Percentiles rank a stretch among this genome's conserved stretches.
These are phyloP conservation scores for Rhinoptilus africanus DNA, from an alignment of 2,113 vertebrate genomes.

Conservation along the genomic window DNA sequence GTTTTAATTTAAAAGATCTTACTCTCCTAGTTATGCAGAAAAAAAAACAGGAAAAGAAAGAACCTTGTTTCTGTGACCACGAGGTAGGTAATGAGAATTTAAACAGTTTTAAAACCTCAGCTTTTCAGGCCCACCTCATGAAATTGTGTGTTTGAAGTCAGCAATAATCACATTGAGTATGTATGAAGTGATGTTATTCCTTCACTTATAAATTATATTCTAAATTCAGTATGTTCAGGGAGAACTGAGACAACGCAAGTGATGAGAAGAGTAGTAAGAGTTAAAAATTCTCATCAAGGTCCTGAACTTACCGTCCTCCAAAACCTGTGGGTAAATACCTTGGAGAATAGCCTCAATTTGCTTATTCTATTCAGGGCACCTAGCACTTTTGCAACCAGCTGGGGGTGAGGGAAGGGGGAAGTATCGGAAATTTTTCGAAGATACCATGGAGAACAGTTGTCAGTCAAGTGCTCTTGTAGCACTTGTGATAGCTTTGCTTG, in stretches of 20 bases:
- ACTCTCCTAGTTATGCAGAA: neutral
- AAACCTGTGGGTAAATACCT: neutral
- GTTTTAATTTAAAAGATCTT: neutral
- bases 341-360: neutral
- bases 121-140: neutral
- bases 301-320: neutral
- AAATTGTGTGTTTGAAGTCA: neutral
- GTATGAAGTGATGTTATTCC: neutral
- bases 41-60: neutral
- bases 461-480: neutral
- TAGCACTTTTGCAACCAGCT: neutral
- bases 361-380: neutral
- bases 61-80: neutral
- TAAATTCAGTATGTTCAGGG: neutral
- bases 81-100: neutral
- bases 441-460: neutral
- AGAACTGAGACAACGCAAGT: neutral
- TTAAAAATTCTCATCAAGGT: neutral
- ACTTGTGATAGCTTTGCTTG: neutral
- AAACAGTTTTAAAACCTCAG: neutral
- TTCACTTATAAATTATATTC: neutral
- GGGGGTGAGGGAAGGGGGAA: neutral
- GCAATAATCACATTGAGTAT: neutral
- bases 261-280: neutral
- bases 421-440: neutral